A percentile compares a stretch with the other conserved stretches of the same genome.
phyloP scores from a whole-genome alignment of 2,888 invertebrate species.

The Parnassius orleans region DNA sequence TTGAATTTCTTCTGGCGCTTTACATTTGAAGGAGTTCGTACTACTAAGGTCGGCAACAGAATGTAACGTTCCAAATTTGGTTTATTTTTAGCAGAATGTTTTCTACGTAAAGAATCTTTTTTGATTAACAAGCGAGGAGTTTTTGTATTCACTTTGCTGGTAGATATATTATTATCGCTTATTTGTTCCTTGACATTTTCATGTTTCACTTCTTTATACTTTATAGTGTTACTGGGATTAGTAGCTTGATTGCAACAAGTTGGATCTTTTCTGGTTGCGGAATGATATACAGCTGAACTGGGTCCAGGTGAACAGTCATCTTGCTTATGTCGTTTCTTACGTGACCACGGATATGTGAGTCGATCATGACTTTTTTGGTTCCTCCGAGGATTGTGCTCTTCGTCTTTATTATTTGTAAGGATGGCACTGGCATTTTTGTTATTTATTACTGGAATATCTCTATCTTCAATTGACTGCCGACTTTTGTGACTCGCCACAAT shows the following conservation, averaged over 20 bases:
- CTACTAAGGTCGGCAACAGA: conserved; percentile 66
- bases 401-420: conserved; percentile 43
- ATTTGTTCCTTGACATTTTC: conserved; percentile 37
- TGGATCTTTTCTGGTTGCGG: conserved; percentile 46
- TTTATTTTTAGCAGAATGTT: conserved; percentile 48
- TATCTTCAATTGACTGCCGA: conserved; percentile 47
- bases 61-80: conserved; percentile 69
- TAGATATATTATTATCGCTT: conserved; percentile 51
- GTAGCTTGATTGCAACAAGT: conserved; percentile 63
- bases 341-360: conserved; percentile 41
- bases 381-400: conserved; percentile 42
- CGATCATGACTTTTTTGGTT: conserved; percentile 55
- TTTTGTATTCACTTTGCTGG: conserved; percentile 40
- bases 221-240: conserved; percentile 41
- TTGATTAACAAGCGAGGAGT: conserved; percentile 60
- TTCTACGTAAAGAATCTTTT: conserved; percentile 55
- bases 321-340: conserved; percentile 39
- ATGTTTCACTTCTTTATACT: conserved; percentile 27
- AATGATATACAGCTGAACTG: conserved; percentile 48
- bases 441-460: conserved; percentile 47
- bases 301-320: conserved; percentile 63
- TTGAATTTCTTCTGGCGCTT: conserved; percentile 71
- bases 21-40: conserved; percentile 69
- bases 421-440: conserved; percentile 50
- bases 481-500: conserved; percentile 74